phyloP scores from a whole-genome alignment of 35 echinoderm and acorn worm genomes.

The Nesometra sesokonis region DNA sequence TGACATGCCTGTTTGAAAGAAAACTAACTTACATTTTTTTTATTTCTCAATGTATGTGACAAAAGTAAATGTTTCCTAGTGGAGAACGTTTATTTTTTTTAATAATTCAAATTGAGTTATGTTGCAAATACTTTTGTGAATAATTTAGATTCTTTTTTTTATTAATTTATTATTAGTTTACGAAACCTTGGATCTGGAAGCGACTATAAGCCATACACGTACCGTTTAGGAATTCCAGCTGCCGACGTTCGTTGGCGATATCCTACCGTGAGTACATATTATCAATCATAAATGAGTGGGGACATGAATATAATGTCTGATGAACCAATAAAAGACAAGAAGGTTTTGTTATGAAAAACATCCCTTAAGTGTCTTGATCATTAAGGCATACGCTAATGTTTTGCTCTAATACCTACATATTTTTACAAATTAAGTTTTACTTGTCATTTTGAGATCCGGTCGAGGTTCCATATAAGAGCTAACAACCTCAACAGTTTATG shows the following conservation, averaged over 20 bases:
- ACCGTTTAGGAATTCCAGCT: slow-evolving; percentile 26
- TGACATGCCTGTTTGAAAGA: neutral
- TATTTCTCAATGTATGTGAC: neutral
- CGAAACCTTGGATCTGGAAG: slow-evolving; percentile 22
- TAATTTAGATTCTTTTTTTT: neutral
- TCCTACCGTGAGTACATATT: neutral
- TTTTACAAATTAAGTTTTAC: no score
- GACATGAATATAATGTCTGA: neutral
- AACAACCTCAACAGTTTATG: no score
- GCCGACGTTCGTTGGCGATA: neutral
- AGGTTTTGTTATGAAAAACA: no score
- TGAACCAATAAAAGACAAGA: no score
- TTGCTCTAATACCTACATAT: no score
- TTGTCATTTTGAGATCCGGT: no score
- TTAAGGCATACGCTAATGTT: neutral
- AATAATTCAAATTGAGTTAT: no score
- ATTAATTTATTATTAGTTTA: neutral
- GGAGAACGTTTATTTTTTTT: no score
- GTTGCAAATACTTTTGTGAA: no score
- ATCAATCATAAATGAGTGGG: neutral
- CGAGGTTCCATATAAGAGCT: no score
- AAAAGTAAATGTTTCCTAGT: no score
- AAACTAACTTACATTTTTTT: neutral
- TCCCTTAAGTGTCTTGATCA: neutral
- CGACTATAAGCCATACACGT: slow-evolving; percentile 26